Percentiles rank a stretch among this genome's conserved stretches.
Conservation (phyloP, 2,888 invertebrate genomes). For the Julus scanicus region DNA sequence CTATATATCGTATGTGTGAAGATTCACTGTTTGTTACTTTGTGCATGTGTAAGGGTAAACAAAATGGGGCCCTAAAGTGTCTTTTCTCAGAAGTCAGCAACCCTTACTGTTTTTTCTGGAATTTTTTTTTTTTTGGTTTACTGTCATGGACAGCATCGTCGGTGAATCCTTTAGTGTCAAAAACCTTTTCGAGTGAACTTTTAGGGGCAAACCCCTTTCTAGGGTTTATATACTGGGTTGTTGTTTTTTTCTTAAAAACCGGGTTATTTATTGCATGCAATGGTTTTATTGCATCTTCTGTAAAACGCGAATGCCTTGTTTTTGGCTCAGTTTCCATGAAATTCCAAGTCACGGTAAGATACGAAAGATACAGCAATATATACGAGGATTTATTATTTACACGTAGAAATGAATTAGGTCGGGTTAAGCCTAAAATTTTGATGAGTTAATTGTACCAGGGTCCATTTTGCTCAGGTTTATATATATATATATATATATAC, state of each 20-base stretch:
- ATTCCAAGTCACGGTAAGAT: background rate
- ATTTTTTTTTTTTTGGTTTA: background rate
- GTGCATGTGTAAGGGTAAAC: background rate
- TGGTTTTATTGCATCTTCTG: background rate
- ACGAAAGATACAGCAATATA: background rate
- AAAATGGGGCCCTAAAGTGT: constrained; percentile 12
- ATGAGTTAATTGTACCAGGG: background rate
- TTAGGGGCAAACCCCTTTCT: background rate
- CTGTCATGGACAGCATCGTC: constrained; percentile 18
- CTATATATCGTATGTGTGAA: background rate
- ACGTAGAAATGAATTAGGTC: background rate
- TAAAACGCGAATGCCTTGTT: background rate
- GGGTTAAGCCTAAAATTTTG: background rate
- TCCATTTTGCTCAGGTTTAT: background rate
- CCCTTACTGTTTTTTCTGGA: background rate
- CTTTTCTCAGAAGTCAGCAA: background rate
- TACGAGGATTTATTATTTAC: background rate
- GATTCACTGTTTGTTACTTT: background rate
- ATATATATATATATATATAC: too few species aligned
- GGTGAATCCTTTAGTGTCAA: constrained; percentile 42
- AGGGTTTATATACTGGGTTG: background rate
- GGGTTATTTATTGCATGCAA: background rate
- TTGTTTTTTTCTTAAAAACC: background rate
- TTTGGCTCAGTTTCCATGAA: background rate
- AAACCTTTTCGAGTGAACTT: constrained; percentile 30